These are phyloP conservation scores for Regulus satrapa DNA, from an alignment of 2,113 vertebrate genomes.

Conservation along the genomic window DNA sequence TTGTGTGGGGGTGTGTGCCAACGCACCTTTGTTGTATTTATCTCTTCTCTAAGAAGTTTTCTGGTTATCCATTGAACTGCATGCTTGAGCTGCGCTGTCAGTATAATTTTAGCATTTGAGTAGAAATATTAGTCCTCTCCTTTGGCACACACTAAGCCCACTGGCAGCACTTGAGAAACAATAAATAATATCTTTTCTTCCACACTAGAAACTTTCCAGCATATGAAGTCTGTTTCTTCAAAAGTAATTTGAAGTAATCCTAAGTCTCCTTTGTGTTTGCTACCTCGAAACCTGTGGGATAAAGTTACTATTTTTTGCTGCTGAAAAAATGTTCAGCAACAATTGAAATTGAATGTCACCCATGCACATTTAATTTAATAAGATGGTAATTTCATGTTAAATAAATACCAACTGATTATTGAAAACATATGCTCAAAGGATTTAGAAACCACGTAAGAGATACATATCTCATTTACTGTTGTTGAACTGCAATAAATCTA, in stretches of 20 bases:
- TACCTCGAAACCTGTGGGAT: constrained; percentile 38
- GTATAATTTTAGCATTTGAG: background rate
- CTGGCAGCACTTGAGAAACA: constrained; percentile 24
- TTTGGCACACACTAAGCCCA: background rate
- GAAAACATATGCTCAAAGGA: constrained; percentile 46
- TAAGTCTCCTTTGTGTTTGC: background rate
- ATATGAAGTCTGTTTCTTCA: background rate
- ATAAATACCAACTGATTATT: constrained; percentile 58
- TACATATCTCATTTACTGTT: constrained; percentile 12
- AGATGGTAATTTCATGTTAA: constrained; percentile 66
- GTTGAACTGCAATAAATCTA: constrained; percentile 25
- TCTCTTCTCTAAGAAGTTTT: background rate
- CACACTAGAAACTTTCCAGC: background rate
- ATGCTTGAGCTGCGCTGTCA: background rate
- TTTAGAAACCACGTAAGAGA: constrained; percentile 38
- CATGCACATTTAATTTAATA: constrained; percentile 55
- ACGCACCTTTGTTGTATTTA: background rate
- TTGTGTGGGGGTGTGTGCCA: background rate
- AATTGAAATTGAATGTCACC: constrained; percentile 37
- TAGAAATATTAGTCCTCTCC: background rate
- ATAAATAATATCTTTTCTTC: constrained; percentile 26
- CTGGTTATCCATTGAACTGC: background rate
- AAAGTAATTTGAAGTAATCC: constrained; percentile 37
- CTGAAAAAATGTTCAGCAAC: background rate
- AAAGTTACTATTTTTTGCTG: constrained; percentile 41